Base-by-base conservation (phyloP, 2,888 invertebrate species). In the Eristalis pertinax region DNA sequence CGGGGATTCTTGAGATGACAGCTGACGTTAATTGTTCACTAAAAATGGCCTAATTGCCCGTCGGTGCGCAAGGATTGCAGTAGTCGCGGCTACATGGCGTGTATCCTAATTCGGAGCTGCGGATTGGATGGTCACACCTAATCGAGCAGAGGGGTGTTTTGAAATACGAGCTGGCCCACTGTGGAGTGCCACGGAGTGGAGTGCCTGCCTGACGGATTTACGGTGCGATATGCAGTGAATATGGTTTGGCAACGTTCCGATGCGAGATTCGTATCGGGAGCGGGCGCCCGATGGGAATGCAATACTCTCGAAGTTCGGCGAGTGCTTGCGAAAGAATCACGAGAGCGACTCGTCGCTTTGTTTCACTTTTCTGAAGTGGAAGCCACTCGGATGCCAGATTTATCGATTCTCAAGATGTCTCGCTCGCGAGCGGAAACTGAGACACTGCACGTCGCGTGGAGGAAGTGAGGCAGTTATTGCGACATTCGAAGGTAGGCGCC, bases 51-150 rank as follows among this genome's bases (percentile, higher is more conserved):
- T 78, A 82, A 86, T 86, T 82, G 85, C 73, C 13, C 50, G 29
- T 13, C 24, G 60, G 24, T 60, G 67, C 26, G 56, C 22, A 62
- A 26, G 76, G 75, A 68, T 41, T 24, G 69, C 60, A n/a, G 56
- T 35, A 35, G 43, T 32, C 58, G 7, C 67, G 41, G 50, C 50
- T 1, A 50, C 50, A 19, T 19, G 50, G 19, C 19, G 2, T n/a
- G 50, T 50, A 50, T 69, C 77, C 85, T 64, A 81, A 64, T 81
- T 81, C 63, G 85, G 85, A 70, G 19, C 73, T 60, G 22, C 73
- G 68, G 68, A 75, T 75, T n/a, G n/a, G 43, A 68, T 81, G 81
- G 77, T 77, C 81, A 85, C 85, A 81, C 85, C 81, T 85, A 77
- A 77, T 73, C 62, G 68, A 43, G 69, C 50, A 8, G 50, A 43